Base-by-base conservation (phyloP, 64 coral and sea anemone genomes). In the Actinia tenebrosa region DNA sequence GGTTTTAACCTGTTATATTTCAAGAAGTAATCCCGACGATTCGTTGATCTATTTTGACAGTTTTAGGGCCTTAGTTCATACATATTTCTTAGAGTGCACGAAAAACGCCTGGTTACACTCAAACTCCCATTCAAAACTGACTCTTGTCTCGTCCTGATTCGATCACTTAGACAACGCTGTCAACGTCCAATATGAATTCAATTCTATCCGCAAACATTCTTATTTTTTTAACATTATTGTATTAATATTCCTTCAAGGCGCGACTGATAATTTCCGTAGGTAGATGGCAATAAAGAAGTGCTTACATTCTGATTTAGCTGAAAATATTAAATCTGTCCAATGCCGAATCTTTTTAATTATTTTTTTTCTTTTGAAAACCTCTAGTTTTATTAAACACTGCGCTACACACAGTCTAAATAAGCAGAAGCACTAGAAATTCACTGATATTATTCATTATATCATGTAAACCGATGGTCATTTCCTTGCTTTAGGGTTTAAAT, bases 31-130 rank as follows among this genome's bases (percentile, higher is more conserved):
- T 14, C 25, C 10, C 42, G 69, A 75, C 69, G 27, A 2, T 75
- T 75, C 10, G 25, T 75, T 75, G 69, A 75, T 75, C 0, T 37
- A 75, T 75, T 72, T 75, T 75, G 69, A 30, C 69, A 75, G 69
- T 15, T 42, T 11, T 75, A 27, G 69, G 27, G 37, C 26, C 69
- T 75, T 15, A 43, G 69, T 75, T 75, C 69, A 43, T 75, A 75
- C 69, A 75, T 75, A 75, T 75, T 75, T 75, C 26, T 43, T 3
- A 75, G 27, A 25, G 69, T 11, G n/a, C 25, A 26, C 25, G 13
- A 75, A 75, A 75, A 75, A 75, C 69, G 13, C 69, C 69, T 75
- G 42, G 69, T 8, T 75, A 75, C 69, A 75, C 27, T 75, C 27
- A 75, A 75, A 75, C 22, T n/a, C 5, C 5, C 13, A 13, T 75